Evolutionary conservation across 2,888 invertebrate genomes (phyloP), one percentile per base, ranked within the genome.

Genomic region (Allolobophora icterica): DNA sequence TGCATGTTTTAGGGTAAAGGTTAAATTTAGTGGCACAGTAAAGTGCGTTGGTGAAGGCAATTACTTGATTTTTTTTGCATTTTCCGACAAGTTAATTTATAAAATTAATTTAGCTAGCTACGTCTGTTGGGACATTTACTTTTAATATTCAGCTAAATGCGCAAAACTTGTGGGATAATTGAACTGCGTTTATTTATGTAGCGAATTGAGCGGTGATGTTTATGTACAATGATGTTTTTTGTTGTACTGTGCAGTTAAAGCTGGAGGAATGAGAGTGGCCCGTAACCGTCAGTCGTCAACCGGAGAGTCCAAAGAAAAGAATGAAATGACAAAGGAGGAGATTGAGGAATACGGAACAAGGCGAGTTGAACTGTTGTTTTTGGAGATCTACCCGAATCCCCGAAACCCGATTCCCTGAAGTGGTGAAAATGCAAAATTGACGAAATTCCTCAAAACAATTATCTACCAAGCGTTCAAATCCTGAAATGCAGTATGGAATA

Each of bases 241-340:
- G 71, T 38, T 33, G 35, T 90, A 33, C 34, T 33, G 34, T 90
- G 21, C 90, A 93, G 93, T 93, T 42, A 93, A 93, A 84, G 93
- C 92, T 21, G 93, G 93, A 17, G 93, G 93, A 19, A 93, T 92
- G 92, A 35, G 93, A 21, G 90, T 92, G 2, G 92, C 92, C 13
- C 91, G 92, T n/a, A 52, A 90, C 34, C 91, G 90, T 52, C 92
- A 92, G 40, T 92, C 90, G n/a, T 92, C 92, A 2, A 90, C 71
- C 5, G 90, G 90, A 13, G 40, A 87, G 19, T 90, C 92, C n/a
- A 91, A 92, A 24, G 89, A 89, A 42, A 89, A 91, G 84, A 33
- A 90, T 19, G 91, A 91, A n/a, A 92, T 92, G 89, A 91, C 91
- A 33, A 91, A 92, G n/a, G 71, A 71, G 71, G 71, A 71, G 71